phyloP scores from a whole-genome alignment of 2,113 vertebrate genomes.

The Erythrocercus mccallii region DNA sequence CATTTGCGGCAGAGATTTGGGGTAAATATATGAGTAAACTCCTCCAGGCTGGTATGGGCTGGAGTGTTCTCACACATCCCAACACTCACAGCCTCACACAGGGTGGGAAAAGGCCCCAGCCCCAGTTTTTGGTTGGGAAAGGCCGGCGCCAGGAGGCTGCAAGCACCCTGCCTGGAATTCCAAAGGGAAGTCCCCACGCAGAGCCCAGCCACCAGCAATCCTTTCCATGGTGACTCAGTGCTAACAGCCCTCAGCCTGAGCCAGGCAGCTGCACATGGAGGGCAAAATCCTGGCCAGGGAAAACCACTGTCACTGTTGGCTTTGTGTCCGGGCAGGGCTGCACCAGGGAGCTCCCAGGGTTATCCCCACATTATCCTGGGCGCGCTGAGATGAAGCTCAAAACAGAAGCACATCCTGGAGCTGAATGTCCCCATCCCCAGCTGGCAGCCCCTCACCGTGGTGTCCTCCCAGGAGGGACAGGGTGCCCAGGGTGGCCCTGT shows the following conservation, averaged over 20 bases:
- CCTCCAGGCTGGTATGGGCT: neutral
- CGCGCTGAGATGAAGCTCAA: neutral
- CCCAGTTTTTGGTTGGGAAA: neutral
- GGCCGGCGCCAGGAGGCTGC: neutral
- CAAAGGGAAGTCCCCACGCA: constrained; percentile 38
- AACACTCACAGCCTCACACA: rapidly evolving
- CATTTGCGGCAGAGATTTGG: neutral
- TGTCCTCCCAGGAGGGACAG: neutral
- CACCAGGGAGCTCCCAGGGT: neutral
- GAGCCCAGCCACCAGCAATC: neutral
- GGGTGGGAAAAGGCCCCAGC: neutral
- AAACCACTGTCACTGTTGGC: neutral
- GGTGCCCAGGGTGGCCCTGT: neutral
- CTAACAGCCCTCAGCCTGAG: neutral
- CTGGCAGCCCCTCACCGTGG: neutral
- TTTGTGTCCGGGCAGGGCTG: neutral
- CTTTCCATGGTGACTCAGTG: constrained; percentile 35
- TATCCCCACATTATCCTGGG: neutral
- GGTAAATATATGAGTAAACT: neutral
- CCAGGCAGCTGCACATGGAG: neutral
- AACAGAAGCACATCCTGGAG: rapidly evolving
- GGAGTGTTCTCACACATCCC: neutral
- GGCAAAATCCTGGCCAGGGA: constrained; percentile 17
- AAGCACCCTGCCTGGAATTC: neutral
- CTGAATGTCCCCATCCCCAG: neutral